Conservation (phyloP, 2,888 invertebrate species). For the Polydrusus tereticollis region DNA sequence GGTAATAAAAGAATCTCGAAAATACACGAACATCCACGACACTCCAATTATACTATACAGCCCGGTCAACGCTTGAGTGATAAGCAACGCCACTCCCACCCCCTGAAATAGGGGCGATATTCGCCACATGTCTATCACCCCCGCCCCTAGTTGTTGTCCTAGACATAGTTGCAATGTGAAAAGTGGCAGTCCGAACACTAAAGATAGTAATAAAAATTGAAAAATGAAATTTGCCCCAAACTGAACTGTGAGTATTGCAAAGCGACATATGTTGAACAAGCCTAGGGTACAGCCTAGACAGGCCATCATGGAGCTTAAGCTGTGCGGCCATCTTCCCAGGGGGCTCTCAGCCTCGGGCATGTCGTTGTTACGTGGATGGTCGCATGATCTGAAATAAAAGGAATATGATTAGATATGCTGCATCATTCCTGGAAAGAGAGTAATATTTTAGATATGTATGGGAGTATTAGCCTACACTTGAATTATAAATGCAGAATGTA, state of each 20-base stretch:
- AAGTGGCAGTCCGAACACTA: slow-evolving; percentile 80
- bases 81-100: slow-evolving; percentile 84
- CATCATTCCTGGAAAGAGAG: too few species aligned
- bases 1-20: slow-evolving; percentile 88
- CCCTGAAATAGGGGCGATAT: slow-evolving; percentile 94
- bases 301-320: slow-evolving; percentile 84
- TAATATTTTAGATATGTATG: too few species aligned
- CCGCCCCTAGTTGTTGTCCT: slow-evolving; percentile 86
- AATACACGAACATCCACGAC: slow-evolving; percentile 93
- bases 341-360: slow-evolving; percentile 70
- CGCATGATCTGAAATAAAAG: slow-evolving; percentile 69
- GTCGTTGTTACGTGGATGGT: slow-evolving; percentile 58
- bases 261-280: slow-evolving; percentile 85
- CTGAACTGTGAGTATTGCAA: slow-evolving; percentile 84
- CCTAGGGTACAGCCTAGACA: slow-evolving; percentile 89
- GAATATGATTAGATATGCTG: not conserved
- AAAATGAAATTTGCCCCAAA: slow-evolving; percentile 91
- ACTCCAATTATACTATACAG: slow-evolving; percentile 90
- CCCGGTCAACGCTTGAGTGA: slow-evolving; percentile 85
- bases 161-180: slow-evolving; percentile 87
- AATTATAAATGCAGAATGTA: too few species aligned
- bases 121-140: slow-evolving; percentile 93
- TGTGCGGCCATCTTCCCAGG: slow-evolving; percentile 77
- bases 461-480: too few species aligned
- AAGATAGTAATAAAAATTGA: slow-evolving; percentile 87